Conservation (phyloP, 2,113 vertebrate species). For the Papio anubis region DNA sequence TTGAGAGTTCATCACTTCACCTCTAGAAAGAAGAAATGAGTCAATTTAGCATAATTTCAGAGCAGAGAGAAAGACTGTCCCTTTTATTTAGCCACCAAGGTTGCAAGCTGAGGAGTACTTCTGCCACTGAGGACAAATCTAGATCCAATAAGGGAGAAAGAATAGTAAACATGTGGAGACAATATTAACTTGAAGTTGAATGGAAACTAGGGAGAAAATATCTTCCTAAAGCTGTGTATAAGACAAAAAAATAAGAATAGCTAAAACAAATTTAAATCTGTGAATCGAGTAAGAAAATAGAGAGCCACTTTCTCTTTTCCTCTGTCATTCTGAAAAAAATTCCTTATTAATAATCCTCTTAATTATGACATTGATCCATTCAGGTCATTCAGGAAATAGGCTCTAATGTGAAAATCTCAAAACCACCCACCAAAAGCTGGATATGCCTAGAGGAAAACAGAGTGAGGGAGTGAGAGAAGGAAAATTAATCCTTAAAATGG, state of each 20-base stretch:
- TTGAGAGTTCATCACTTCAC: neutral
- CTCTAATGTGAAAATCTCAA: neutral
- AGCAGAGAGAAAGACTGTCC: neutral
- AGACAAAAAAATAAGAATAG: neutral
- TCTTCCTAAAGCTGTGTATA: neutral
- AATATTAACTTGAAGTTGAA: neutral
- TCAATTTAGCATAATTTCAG: neutral
- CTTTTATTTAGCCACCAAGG: neutral
- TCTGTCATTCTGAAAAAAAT: neutral
- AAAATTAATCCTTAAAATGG: neutral
- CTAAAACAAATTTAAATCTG: neutral
- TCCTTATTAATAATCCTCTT: neutral
- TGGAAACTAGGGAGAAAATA: neutral
- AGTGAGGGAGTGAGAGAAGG: rapidly evolving
- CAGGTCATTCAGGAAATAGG: neutral
- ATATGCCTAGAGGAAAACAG: neutral
- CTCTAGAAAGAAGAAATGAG: neutral
- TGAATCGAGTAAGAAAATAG: neutral
- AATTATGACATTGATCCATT: neutral
- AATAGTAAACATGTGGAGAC: neutral
- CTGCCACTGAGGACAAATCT: neutral
- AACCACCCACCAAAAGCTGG: neutral
- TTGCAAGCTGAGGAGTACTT: neutral
- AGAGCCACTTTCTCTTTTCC: neutral
- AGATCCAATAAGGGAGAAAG: neutral